These are phyloP conservation scores for Caenorhabditis drosophilae DNA, from an alignment of 2,888 invertebrate species.

Conservation along the genomic window DNA sequence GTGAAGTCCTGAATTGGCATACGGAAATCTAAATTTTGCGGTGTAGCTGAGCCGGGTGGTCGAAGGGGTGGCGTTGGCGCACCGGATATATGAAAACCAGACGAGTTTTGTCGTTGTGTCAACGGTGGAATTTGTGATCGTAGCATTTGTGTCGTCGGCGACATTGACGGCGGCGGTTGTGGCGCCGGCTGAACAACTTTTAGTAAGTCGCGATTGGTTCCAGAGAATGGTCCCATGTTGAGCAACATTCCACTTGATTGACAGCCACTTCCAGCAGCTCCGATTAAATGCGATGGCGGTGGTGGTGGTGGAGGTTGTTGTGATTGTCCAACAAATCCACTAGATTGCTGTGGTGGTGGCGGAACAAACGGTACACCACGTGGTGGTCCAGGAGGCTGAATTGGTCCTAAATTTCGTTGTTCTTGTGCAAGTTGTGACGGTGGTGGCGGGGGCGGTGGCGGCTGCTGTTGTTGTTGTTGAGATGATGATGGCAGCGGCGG, in stretches of 20 bases:
- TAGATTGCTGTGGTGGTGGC: neutral
- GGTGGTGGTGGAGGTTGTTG: neutral
- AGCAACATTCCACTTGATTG: no score
- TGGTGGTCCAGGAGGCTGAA: no score
- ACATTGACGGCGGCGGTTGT: slow-evolving; percentile 35
- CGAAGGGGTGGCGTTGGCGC: slow-evolving; percentile 12
- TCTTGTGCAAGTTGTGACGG: neutral
- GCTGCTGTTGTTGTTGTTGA: neutral
- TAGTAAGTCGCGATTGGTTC: slow-evolving; percentile 16
- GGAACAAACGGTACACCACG: no score
- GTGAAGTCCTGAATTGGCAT: slow-evolving; percentile 4
- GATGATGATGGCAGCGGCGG: neutral
- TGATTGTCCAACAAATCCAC: slow-evolving; percentile 1
- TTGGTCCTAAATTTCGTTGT: neutral
- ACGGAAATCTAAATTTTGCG: slow-evolving; percentile 43
- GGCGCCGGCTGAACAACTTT: slow-evolving; percentile 34
- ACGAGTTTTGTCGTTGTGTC: slow-evolving; percentile 19
- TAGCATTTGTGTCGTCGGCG: slow-evolving; percentile 50
- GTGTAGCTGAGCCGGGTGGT: slow-evolving; percentile 43
- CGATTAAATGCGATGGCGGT: neutral
- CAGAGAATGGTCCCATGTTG: slow-evolving; percentile 19
- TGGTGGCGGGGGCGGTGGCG: slow-evolving; percentile 8
- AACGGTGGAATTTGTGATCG: slow-evolving; percentile 33
- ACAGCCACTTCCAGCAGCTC: no score
- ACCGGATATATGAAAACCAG: neutral